phyloP scores from a whole-genome alignment of 2,888 invertebrate genomes.

The Hypena proboscidalis region DNA sequence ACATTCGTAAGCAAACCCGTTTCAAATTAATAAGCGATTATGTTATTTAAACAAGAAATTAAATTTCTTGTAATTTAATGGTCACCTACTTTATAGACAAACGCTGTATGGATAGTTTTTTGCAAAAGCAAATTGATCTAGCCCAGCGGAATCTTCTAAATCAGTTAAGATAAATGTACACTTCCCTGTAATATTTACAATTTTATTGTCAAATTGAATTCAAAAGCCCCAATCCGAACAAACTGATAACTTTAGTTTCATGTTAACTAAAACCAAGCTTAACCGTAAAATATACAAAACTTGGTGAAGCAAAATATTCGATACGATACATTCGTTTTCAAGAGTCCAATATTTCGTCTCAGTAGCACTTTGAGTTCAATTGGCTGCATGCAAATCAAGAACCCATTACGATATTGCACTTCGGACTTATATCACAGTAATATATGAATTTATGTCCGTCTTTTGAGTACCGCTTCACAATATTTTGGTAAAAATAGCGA shows the following conservation, averaged over 20 bases:
- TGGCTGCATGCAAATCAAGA: slow-evolving; percentile 28
- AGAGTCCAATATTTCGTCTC: slow-evolving; percentile 35
- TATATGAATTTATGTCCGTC: slow-evolving; percentile 33
- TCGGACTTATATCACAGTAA: slow-evolving; percentile 33
- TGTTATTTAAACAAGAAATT: slow-evolving; percentile 12
- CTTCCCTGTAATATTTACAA: too few species aligned
- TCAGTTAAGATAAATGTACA: too few species aligned
- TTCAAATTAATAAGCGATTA: slow-evolving; percentile 20
- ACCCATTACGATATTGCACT: slow-evolving; percentile 40
- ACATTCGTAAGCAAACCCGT: slow-evolving; percentile 26
- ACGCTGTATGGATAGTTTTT: background rate
- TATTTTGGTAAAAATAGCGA: slow-evolving; percentile 7
- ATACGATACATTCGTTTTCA: slow-evolving; percentile 15
- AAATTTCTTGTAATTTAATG: background rate
- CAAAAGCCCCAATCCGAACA: too few species aligned
- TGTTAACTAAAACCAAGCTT: too few species aligned
- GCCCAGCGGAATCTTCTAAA: too few species aligned
- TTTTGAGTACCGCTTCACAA: slow-evolving; percentile 18
- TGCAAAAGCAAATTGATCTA: too few species aligned
- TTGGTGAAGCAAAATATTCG: background rate
- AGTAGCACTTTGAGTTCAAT: slow-evolving; percentile 39
- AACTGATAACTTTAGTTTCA: too few species aligned
- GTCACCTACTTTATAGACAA: background rate
- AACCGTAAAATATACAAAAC: background rate
- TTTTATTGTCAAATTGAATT: too few species aligned